These are phyloP conservation scores for Mesopsocus fuscifrons DNA, from an alignment of 2,888 invertebrate species.

Conservation along the genomic window DNA sequence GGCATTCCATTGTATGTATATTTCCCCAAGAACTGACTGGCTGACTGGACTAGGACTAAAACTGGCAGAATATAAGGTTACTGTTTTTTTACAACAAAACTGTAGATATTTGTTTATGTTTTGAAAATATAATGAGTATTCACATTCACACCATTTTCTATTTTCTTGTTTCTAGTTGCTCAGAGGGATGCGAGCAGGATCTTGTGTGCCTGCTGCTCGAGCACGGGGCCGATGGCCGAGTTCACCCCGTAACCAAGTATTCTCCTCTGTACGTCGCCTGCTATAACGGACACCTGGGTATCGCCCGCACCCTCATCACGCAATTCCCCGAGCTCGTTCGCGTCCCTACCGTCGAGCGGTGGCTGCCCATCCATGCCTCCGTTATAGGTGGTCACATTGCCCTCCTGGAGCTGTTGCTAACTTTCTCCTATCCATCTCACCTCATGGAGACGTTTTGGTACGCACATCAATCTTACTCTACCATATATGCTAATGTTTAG, in stretches of 20 bases:
- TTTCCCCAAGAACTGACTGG: too few relatives aligned
- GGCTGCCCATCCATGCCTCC: constrained; percentile 85
- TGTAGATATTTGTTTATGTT: too few relatives aligned
- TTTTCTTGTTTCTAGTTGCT: too few relatives aligned
- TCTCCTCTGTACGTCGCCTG: constrained; percentile 83
- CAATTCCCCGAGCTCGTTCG: constrained; percentile 69
- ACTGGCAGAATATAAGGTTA: too few relatives aligned
- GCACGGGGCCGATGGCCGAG: constrained; percentile 70
- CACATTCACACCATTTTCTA: too few relatives aligned
- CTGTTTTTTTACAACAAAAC: too few relatives aligned
- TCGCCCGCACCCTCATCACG: constrained; percentile 51
- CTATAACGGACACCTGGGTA: constrained; percentile 63
- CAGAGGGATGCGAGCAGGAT: constrained; percentile 63
- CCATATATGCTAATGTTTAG: neutral
- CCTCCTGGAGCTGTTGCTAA: constrained; percentile 58
- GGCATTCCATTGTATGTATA: too few relatives aligned
- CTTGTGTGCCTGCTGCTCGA: constrained; percentile 60
- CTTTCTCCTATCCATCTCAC: constrained; percentile 60
- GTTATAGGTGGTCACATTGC: constrained; percentile 70
- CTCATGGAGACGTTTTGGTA: constrained; percentile 39
- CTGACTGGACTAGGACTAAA: too few relatives aligned
- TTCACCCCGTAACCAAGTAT: constrained; percentile 79
- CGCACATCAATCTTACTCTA: constrained; percentile 14
- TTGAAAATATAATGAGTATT: too few relatives aligned
- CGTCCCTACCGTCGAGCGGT: constrained; percentile 77